These are phyloP conservation scores for Anthoscopus minutus DNA, from an alignment of 2,113 vertebrate species.

Conservation along the genomic window DNA sequence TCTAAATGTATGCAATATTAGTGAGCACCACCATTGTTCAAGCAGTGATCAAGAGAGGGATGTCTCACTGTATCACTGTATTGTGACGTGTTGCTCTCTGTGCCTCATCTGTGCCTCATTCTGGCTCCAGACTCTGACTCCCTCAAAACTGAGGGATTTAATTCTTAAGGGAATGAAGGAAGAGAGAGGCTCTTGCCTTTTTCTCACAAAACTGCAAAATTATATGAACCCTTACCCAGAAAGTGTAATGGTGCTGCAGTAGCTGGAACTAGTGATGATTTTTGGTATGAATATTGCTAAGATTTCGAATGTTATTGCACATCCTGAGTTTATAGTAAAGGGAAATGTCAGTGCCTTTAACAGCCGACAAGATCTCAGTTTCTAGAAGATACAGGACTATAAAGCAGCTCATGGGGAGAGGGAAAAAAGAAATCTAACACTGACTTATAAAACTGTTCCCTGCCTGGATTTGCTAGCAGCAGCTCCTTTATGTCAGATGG, in stretches of 20 bases:
- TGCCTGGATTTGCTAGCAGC: not conserved
- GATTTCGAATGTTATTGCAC: not conserved
- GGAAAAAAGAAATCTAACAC: not conserved
- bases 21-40: not conserved
- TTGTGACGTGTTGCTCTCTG: rapidly evolving
- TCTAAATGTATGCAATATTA: not conserved
- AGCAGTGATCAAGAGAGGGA: not conserved
- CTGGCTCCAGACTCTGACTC: not conserved
- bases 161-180: not conserved
- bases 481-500: not conserved
- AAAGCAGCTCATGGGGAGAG: not conserved
- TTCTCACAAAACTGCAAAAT: not conserved
- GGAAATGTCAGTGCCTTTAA: not conserved
- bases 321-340: not conserved
- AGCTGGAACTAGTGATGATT: not conserved
- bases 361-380: not conserved
- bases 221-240: not conserved
- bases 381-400: not conserved
- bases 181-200: not conserved
- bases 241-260: not conserved
- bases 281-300: not conserved
- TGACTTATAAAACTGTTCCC: not conserved
- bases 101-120: not conserved
- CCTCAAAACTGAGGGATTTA: not conserved
- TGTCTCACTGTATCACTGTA: not conserved